Percentiles rank a stretch among this genome's conserved stretches.
phyloP scores from a whole-genome alignment of 1,140 invertebrate species.

The Drosophila parabipectinata region DNA sequence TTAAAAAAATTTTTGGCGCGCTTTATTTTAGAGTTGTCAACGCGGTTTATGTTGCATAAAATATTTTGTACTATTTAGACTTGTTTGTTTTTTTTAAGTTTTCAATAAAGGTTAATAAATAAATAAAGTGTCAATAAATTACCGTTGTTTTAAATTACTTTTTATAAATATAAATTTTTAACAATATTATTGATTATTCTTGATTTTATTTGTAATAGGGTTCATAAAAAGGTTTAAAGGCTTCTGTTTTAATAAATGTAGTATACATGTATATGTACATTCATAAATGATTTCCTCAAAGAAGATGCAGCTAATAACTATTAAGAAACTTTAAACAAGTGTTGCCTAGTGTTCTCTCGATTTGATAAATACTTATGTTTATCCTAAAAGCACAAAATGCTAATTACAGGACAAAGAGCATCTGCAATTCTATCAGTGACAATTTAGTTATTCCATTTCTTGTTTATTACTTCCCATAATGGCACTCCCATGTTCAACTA shows the following conservation, averaged over 20 bases:
- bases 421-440: constrained; percentile 18
- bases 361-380: neutral
- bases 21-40: constrained; percentile 5
- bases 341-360: no score
- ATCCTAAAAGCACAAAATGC: neutral
- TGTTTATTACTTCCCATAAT: constrained; percentile 58
- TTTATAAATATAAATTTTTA: neutral
- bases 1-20: constrained; percentile 1
- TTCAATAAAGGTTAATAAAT: no score
- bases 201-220: no score
- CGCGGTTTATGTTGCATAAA: neutral
- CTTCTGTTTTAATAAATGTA: no score
- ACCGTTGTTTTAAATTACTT: no score
- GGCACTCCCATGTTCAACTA: constrained; percentile 48
- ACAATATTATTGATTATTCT: neutral
- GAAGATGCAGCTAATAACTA: no score
- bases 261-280: no score
- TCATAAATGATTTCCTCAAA: no score
- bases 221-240: no score
- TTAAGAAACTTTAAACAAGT: neutral
- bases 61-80: neutral
- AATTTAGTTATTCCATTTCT: constrained; percentile 46
- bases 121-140: no score
- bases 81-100: no score
- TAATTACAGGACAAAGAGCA: constrained; percentile 26